Conservation (phyloP, 92 coral and sea anemone genomes). For the Palythoa heliodiscus region DNA sequence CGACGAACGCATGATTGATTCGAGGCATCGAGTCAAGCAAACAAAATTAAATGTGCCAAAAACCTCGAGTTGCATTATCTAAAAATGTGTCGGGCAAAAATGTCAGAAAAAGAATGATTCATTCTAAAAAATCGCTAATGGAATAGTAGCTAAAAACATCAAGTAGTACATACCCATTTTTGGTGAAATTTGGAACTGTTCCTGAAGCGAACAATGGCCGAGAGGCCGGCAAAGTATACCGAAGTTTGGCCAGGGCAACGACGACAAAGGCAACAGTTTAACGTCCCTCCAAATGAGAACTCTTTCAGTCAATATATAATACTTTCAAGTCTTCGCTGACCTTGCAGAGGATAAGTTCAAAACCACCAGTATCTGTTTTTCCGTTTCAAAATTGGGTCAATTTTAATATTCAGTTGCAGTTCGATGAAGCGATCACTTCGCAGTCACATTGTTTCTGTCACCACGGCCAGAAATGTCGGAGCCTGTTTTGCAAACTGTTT, state of each 20-base stretch:
- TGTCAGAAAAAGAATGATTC: not conserved
- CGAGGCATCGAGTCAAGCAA: not conserved
- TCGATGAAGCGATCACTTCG: constrained; percentile 10
- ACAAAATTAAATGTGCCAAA: constrained; percentile 4
- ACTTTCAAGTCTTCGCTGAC: constrained; percentile 21
- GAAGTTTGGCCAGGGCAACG: not conserved
- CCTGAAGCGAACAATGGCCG: constrained; percentile 20
- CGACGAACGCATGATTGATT: constrained; percentile 2
- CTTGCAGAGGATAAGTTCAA: constrained; percentile 1
- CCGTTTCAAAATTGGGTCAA: constrained; percentile 20
- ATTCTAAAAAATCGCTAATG: not conserved
- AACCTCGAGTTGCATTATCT: constrained; percentile 1
- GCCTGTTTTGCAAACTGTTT: constrained; percentile 20
- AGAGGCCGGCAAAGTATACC: constrained; percentile 35
- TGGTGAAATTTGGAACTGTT: constrained; percentile 22
- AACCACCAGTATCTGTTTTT: constrained; percentile 1
- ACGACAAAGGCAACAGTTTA: not conserved
- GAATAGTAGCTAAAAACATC: not conserved
- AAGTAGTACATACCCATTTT: constrained; percentile 43
- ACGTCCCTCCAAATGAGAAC: not conserved
- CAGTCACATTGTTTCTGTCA: not conserved
- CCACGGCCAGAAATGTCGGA: not conserved
- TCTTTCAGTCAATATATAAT: constrained; percentile 7
- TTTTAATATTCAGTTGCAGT: constrained; percentile 19
- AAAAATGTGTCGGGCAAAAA: not conserved